phyloP scores from a whole-genome alignment of 1,140 invertebrate genomes.

The Sinonovacula constricta region DNA sequence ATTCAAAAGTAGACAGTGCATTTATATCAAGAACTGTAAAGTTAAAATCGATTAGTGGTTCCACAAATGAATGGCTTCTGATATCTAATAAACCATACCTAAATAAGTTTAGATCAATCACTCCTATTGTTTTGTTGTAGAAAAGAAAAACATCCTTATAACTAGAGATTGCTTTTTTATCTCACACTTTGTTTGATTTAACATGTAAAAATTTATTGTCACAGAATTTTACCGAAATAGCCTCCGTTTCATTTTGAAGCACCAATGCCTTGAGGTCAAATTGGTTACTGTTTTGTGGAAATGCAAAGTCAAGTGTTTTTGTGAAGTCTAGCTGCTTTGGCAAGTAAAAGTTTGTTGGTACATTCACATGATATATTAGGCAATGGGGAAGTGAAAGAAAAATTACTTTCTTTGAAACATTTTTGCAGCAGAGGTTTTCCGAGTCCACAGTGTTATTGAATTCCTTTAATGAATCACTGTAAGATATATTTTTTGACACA shows the following conservation, averaged over 20 bases:
- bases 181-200: background rate
- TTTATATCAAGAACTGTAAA: background rate
- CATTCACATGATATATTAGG: background rate
- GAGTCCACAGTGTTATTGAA: background rate
- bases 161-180: background rate
- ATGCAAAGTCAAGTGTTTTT: background rate
- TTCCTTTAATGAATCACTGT: background rate
- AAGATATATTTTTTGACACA: background rate
- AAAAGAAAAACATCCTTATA: background rate
- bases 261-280: background rate
- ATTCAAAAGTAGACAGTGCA: background rate
- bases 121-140: background rate
- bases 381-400: background rate
- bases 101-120: background rate
- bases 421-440: background rate
- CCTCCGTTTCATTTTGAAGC: background rate
- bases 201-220: background rate
- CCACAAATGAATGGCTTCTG: background rate
- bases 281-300: background rate
- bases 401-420: background rate
- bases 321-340: background rate
- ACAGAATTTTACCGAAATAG: background rate
- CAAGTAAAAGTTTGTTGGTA: background rate
- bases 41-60: background rate
- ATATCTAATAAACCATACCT: background rate